Conservation (phyloP, 1,140 invertebrate species). For the Nephotettix cincticeps region DNA sequence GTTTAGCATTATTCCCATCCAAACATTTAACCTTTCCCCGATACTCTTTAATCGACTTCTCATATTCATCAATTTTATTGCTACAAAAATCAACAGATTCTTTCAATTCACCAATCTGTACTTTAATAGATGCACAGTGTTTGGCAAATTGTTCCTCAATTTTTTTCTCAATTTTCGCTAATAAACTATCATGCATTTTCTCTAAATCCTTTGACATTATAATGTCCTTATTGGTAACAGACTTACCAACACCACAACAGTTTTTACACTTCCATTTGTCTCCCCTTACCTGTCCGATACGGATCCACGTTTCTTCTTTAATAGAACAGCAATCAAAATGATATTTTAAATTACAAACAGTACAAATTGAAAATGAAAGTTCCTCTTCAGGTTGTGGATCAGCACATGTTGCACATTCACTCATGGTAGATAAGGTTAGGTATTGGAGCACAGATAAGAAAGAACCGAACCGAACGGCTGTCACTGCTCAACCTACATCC, state of each 20-base stretch:
- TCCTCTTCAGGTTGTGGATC: too few relatives aligned
- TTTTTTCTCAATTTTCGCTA: not conserved
- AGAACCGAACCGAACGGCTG: too few relatives aligned
- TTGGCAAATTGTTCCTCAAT: not conserved
- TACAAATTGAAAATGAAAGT: too few relatives aligned
- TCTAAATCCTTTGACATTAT: not conserved
- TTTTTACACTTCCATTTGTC: not conserved
- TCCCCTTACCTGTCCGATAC: not conserved
- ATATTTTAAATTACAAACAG: too few relatives aligned
- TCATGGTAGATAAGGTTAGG: too few relatives aligned
- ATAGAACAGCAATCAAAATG: not conserved
- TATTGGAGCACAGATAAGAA: too few relatives aligned
- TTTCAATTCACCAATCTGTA: not conserved
- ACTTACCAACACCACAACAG: not conserved
- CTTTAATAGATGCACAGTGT: not conserved
- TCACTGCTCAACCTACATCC: too few relatives aligned
- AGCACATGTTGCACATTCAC: too few relatives aligned
- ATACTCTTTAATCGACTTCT: not conserved
- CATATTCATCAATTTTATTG: not conserved
- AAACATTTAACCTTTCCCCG: not conserved
- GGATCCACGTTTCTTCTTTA: not conserved
- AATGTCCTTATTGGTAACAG: not conserved
- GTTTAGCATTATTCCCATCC: not conserved
- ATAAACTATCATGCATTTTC: not conserved
- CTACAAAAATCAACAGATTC: not conserved